phyloP scores from a whole-genome alignment of 2,113 vertebrate genomes.

The Acinonyx jubatus region DNA sequence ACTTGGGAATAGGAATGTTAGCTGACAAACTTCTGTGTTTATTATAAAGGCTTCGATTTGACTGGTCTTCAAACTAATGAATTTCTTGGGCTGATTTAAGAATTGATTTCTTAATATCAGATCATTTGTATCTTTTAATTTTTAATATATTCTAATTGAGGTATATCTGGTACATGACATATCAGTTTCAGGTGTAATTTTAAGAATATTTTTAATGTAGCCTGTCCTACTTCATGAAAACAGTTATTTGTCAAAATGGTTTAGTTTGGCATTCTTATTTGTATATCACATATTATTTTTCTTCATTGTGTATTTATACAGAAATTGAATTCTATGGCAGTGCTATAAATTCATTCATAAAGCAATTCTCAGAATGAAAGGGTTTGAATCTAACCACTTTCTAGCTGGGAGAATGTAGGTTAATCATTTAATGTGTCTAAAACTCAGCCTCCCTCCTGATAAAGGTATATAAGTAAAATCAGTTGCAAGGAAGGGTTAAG shows the following conservation, averaged over 20 bases:
- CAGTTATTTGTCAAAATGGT: neutral
- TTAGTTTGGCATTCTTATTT: neutral
- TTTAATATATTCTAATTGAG: neutral
- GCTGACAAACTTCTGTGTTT: neutral
- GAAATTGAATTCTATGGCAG: neutral
- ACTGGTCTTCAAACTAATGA: neutral
- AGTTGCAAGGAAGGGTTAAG: neutral
- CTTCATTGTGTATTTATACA: neutral
- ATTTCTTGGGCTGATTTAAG: neutral
- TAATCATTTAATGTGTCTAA: neutral
- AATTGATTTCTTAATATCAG: neutral
- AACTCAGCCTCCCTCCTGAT: neutral
- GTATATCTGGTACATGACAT: neutral
- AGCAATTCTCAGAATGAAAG: neutral
- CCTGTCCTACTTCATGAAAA: neutral
- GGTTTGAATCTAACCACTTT: neutral
- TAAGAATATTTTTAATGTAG: neutral
- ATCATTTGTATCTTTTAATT: neutral
- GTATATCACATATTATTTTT: neutral
- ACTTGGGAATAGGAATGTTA: neutral
- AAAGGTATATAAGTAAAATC: neutral
- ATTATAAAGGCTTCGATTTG: neutral
- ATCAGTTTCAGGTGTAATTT: neutral
- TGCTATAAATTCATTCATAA: neutral
- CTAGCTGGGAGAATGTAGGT: neutral